These are phyloP conservation scores for Poicephalus gulielmi DNA, from an alignment of 2,113 vertebrate species.

Conservation along the genomic window DNA sequence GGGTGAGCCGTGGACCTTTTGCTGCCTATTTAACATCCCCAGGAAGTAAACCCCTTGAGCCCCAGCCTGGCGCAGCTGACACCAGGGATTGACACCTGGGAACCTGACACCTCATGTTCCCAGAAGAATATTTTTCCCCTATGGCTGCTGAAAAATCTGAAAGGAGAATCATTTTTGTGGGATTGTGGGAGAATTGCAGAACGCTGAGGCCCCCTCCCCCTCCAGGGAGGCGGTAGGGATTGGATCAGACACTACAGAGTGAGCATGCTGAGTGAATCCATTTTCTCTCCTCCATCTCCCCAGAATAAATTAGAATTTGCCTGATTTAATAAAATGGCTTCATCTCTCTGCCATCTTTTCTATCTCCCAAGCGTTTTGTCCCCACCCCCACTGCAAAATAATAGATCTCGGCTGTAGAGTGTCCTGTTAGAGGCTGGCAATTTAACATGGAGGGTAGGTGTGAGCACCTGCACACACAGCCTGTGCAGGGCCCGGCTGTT, in stretches of 20 bases:
- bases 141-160: not conserved
- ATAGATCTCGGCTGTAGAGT: not conserved
- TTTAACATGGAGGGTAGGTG: not conserved
- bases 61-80: not conserved
- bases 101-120: not conserved
- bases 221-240: slow-evolving; percentile 27
- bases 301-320: slow-evolving; percentile 81
- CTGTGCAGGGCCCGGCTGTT: no score
- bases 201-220: not conserved
- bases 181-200: slow-evolving; percentile 19
- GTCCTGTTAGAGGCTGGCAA: not conserved
- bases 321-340: slow-evolving; percentile 97
- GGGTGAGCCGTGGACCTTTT: not conserved
- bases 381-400: slow-evolving; percentile 21
- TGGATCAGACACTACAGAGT: slow-evolving; percentile 57
- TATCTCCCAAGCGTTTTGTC: slow-evolving; percentile 74
- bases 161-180: not conserved
- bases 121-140: not conserved
- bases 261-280: slow-evolving; percentile 68
- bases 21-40: not conserved
- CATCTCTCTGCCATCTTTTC: slow-evolving; percentile 77
- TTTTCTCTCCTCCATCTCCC: slow-evolving; percentile 71
- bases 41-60: not conserved
- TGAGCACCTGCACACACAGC: no score
- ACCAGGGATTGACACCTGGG: not conserved